Conservation (phyloP, 2,113 vertebrate genomes). For the Pseudorasbora parva region DNA sequence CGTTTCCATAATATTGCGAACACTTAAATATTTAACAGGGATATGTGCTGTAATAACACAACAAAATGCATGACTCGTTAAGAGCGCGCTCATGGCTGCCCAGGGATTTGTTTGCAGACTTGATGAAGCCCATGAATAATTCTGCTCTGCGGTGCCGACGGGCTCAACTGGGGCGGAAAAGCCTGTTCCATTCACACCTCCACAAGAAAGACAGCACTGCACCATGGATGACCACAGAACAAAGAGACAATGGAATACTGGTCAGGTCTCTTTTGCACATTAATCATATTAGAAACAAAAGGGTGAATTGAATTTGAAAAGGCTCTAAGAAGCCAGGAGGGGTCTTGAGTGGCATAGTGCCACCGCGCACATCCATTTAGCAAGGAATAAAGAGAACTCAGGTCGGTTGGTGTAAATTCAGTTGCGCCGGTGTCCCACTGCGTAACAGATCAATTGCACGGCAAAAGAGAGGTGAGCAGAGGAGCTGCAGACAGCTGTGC, state of each 20-base stretch:
- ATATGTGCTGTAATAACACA: constrained; percentile 41
- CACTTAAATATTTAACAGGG: constrained; percentile 56
- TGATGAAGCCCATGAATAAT: constrained; percentile 50
- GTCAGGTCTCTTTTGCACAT: constrained; percentile 13
- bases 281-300: constrained; percentile 41
- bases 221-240: constrained; percentile 23
- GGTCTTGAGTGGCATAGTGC: constrained; percentile 26
- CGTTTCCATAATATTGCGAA: constrained; percentile 25
- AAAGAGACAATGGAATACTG: constrained; percentile 25
- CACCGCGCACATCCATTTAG: not conserved
- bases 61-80: constrained; percentile 47
- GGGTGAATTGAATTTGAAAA: constrained; percentile 38
- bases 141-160: constrained; percentile 5
- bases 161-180: constrained; percentile 23
- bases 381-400: constrained; percentile 12
- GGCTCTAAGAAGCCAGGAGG: not conserved
- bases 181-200: constrained; percentile 26
- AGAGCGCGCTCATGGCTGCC: constrained; percentile 2
- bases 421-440: not conserved
- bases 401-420: constrained; percentile 22
- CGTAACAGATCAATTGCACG: constrained; percentile 35
- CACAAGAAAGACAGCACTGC: constrained; percentile 17
- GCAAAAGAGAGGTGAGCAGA: constrained; percentile 43
- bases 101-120: constrained; percentile 35
- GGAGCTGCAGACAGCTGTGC: constrained; percentile 45